Evolutionary conservation across 2,888 invertebrate genomes (phyloP).

Genomic region (Drosophila koepferae): DNA sequence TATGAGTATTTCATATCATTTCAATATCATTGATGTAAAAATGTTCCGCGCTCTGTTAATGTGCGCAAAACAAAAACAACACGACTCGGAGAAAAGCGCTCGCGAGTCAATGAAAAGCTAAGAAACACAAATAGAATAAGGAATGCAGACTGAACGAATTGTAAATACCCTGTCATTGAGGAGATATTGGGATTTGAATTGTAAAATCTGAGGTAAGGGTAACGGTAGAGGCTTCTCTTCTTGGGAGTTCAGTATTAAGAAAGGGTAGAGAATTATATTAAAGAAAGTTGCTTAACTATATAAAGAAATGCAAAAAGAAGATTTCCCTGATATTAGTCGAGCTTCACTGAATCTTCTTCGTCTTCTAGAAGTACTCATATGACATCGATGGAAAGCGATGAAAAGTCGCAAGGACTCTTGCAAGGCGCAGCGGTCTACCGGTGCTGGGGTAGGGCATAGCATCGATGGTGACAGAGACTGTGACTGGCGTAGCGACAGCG

Average conservation of each 20-base stretch:
- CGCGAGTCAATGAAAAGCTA: constrained; percentile 66
- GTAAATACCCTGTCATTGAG: constrained; percentile 15
- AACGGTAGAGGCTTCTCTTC: background rate
- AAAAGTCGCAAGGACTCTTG: background rate
- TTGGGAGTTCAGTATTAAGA: background rate
- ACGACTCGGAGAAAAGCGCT: constrained; percentile 26
- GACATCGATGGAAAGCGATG: background rate
- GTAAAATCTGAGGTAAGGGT: no score
- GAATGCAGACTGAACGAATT: background rate
- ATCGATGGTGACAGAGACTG: constrained; percentile 37
- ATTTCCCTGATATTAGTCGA: no score
- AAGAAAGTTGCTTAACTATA: no score
- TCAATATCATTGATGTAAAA: constrained; percentile 76
- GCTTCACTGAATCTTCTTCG: no score
- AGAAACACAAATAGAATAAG: constrained; percentile 29
- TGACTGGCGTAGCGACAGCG: constrained; percentile 9
- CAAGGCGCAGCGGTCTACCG: background rate
- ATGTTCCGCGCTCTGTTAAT: constrained; percentile 59
- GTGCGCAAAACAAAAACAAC: constrained; percentile 44
- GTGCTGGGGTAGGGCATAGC: constrained; percentile 7
- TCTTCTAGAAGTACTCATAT: background rate
- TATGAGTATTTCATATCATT: constrained; percentile 72
- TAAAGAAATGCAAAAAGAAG: no score
- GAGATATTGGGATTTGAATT: no score
- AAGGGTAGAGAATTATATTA: no score